Base-by-base conservation (phyloP, 2,797 vertebrate genomes). In the Tamandua tetradactyla region DNA sequence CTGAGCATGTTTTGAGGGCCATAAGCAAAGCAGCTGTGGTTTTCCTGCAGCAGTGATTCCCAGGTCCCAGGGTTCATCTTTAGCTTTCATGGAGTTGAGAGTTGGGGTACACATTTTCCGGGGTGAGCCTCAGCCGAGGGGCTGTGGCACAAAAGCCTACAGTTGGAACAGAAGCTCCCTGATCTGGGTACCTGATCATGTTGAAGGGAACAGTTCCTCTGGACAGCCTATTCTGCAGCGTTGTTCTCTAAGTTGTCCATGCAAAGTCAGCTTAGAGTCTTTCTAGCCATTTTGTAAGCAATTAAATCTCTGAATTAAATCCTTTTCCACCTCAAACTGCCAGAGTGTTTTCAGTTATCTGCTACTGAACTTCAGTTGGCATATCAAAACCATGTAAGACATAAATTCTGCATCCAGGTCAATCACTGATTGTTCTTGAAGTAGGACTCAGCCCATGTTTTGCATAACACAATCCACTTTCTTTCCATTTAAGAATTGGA, bases 401-500 rank as follows among this genome's bases (percentile, higher is more conserved):
- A 69, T 64, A 84, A 82, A 87, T 90, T 87, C 52, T 18, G 0
- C 69, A 42, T 66, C 57, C 15, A 9, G 71, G 74, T 68, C 89
- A 59, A 40, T 64, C 64, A 32, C 11, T 87, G 78, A 79, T 80
- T 90, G 11, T 76, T 95, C 7, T 76, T n/a, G 27, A 92, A 44
- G 23, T 79, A 27, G 7, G 44, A 27, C 17, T 30, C 42, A 89
- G 37, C 22, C 22, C 14, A 10, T 44, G 15, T 57, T 86, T 75
- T 61, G 1, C 85, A 61, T 61, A 75, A 17, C 68, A 17, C 35
- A 17, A 90, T 1, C 3, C 37, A 20, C 8, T 78, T 89, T 61
- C 37, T 69, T 94, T 89, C 32, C 91, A 88, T 30, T 92, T 94
- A 90, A 78, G 30, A 95, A 62, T 42, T 92, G 17, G 8, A 64